phyloP scores from a whole-genome alignment of 2,888 invertebrate genomes.

The Napeogenes inachia region DNA sequence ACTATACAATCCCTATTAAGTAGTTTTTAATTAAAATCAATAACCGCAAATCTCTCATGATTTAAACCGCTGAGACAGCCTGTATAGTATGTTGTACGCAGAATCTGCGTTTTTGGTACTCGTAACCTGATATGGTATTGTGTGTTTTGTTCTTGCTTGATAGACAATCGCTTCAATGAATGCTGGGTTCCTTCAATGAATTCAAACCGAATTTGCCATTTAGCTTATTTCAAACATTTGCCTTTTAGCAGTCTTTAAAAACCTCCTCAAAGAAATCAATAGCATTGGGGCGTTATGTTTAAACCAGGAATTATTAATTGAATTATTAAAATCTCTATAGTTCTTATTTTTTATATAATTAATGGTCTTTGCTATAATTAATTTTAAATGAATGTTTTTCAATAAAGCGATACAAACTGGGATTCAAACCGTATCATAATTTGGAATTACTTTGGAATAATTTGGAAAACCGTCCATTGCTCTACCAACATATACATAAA shows the following conservation, averaged over 20 bases:
- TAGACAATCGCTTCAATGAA: slow-evolving; percentile 29
- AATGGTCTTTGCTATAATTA: too few species aligned
- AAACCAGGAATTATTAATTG: background rate
- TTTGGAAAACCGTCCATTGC: too few species aligned
- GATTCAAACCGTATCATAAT: too few species aligned
- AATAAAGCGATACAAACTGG: too few species aligned
- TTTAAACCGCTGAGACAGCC: slow-evolving; percentile 46
- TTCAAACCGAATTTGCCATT: slow-evolving; percentile 24
- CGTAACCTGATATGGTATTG: slow-evolving; percentile 46
- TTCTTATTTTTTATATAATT: too few species aligned
- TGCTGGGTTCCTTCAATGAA: slow-evolving; percentile 15
- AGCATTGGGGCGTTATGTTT: background rate
- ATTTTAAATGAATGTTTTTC: too few species aligned
- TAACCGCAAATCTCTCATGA: slow-evolving; percentile 1
- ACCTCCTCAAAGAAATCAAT: background rate
- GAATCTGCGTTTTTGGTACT: slow-evolving; percentile 37
- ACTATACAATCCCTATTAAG: too few species aligned
- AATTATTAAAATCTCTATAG: background rate
- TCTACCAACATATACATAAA: too few species aligned
- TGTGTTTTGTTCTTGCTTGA: slow-evolving; percentile 23
- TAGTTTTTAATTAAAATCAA: too few species aligned
- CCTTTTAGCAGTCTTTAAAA: slow-evolving; percentile 8
- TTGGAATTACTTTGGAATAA: too few species aligned
- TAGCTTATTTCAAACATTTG: slow-evolving; percentile 1
- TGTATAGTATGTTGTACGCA: slow-evolving; percentile 41